These are phyloP conservation scores for Neoitamus cyanurus DNA, from an alignment of 2,888 invertebrate species.

Conservation along the genomic window DNA sequence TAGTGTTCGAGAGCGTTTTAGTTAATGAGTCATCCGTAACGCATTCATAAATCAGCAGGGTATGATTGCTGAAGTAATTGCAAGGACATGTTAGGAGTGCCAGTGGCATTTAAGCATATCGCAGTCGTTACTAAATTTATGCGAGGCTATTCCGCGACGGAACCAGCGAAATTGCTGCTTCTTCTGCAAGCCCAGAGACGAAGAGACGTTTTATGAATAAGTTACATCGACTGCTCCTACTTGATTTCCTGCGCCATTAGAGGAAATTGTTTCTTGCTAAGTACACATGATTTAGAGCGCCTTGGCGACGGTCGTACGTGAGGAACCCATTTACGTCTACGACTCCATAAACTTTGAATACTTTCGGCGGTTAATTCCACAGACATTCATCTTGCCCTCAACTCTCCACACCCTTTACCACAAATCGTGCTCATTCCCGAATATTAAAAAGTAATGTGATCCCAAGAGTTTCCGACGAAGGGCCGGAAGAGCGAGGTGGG, in stretches of 20 bases:
- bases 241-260: not conserved
- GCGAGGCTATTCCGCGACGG: not conserved
- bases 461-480: not conserved
- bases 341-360: not conserved
- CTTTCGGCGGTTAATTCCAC: not conserved
- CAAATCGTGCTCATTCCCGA: not conserved
- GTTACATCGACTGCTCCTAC: not conserved
- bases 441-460: slow-evolving; percentile 24
- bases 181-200: not conserved
- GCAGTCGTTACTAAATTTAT: not conserved
- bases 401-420: not conserved
- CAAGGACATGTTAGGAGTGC: not conserved
- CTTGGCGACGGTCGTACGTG: not conserved
- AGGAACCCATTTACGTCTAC: not conserved
- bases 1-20: not conserved
- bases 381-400: not conserved
- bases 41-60: not conserved
- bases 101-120: not conserved
- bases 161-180: not conserved
- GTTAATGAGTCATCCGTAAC: not conserved
- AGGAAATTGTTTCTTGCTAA: not conserved
- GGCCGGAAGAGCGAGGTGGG: not conserved
- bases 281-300: not conserved
- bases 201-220: not conserved
- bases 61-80: not conserved